These are phyloP conservation scores for Butorides virescens DNA, from an alignment of 2,113 vertebrate species.

Conservation along the genomic window DNA sequence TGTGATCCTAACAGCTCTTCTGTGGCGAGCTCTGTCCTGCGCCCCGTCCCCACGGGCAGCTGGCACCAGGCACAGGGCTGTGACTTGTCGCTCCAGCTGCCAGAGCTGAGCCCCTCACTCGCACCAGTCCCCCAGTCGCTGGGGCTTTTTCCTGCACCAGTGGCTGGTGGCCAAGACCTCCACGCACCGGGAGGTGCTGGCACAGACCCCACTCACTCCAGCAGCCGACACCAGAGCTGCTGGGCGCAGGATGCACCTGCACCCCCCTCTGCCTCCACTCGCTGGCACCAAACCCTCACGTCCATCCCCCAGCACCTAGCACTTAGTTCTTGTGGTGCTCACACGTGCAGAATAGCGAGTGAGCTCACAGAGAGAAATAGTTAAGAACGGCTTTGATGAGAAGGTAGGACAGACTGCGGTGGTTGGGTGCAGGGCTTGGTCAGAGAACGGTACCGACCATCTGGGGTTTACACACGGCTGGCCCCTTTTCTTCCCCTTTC, in stretches of 20 bases:
- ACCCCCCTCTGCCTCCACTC: background rate
- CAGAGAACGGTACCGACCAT: background rate
- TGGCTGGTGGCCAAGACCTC: background rate
- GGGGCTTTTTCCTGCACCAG: background rate
- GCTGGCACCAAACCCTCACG: background rate
- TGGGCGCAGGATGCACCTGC: background rate
- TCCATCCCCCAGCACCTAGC: background rate
- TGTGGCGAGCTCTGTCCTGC: background rate
- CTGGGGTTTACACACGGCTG: background rate
- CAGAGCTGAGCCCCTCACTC: background rate
- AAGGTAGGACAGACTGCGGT: background rate
- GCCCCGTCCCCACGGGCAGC: background rate
- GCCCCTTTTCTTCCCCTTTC: too few relatives aligned
- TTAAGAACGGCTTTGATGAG: background rate
- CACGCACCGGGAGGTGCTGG: background rate
- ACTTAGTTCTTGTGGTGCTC: background rate
- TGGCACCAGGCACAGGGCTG: background rate
- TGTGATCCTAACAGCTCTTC: background rate
- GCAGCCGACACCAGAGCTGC: background rate
- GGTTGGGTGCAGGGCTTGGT: background rate
- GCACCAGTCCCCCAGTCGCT: background rate
- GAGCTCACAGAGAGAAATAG: background rate
- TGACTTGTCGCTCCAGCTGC: background rate
- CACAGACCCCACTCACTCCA: too few relatives aligned
- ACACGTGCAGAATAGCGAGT: background rate